Evolutionary conservation across 2,888 invertebrate species (phyloP).

Genomic region (Lycaena phlaeas): DNA sequence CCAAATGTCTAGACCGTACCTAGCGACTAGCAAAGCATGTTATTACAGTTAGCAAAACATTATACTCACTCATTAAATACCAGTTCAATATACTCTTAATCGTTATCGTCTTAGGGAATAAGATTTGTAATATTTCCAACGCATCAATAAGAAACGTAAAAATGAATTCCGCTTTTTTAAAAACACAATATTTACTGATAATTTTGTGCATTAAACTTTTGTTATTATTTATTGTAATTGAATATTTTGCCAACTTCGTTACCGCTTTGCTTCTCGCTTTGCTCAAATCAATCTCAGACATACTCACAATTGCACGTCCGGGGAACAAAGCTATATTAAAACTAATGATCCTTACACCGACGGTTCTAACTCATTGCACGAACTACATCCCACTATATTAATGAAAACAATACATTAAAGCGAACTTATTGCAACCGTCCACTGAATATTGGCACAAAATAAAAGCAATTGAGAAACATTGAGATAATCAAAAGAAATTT

Average conservation of each 20-base stretch:
- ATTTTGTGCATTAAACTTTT: not conserved
- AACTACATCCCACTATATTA: not conserved
- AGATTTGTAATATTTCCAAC: too few species aligned
- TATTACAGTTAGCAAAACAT: constrained; percentile 3
- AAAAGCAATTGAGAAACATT: not conserved
- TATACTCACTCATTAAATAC: too few species aligned
- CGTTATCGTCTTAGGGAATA: too few species aligned
- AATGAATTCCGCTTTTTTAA: too few species aligned
- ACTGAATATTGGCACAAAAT: constrained; percentile 2
- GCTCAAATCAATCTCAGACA: too few species aligned
- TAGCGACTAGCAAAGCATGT: not conserved
- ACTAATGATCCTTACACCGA: not conserved
- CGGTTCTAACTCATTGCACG: constrained; percentile 6
- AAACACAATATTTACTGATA: too few species aligned
- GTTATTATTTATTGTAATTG: not conserved
- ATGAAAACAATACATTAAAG: not conserved
- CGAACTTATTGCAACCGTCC: constrained; percentile 5
- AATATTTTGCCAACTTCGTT: not conserved
- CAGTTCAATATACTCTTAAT: too few species aligned
- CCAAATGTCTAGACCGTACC: not conserved
- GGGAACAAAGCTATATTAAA: not conserved
- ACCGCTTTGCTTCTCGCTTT: not conserved
- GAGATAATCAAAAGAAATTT: not conserved
- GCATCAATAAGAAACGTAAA: too few species aligned
- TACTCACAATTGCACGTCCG: not conserved